Evolutionary conservation across 2,888 invertebrate genomes (phyloP).

Genomic region (Tortrix viridana): DNA sequence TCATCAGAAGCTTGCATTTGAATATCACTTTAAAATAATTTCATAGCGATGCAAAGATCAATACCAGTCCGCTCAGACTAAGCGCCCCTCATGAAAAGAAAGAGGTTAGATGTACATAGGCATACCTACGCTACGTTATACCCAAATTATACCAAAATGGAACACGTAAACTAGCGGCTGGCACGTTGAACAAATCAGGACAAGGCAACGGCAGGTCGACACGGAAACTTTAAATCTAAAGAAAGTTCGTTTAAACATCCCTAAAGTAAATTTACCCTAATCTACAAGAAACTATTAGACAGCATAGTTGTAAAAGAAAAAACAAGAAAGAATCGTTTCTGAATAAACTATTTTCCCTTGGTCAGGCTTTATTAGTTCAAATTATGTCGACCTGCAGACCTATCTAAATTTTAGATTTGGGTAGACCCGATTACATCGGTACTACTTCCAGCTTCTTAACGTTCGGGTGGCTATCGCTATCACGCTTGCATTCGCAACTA

Average conservation of each 20-base stretch:
- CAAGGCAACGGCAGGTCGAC: slow-evolving; percentile 17
- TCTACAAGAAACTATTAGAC: not conserved
- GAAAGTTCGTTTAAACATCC: not conserved
- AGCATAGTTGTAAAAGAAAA: too few relatives aligned
- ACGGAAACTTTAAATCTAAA: slow-evolving; percentile 9
- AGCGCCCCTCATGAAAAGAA: slow-evolving; percentile 29
- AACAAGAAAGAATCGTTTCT: too few relatives aligned
- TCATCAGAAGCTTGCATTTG: not conserved
- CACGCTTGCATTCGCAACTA: too few relatives aligned
- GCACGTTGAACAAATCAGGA: slow-evolving; percentile 21
- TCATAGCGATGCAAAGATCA: slow-evolving; percentile 24
- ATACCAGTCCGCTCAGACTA: slow-evolving; percentile 29
- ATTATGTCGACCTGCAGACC: too few relatives aligned
- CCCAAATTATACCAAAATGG: slow-evolving; percentile 14
- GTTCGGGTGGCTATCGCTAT: too few relatives aligned
- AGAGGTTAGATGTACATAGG: slow-evolving; percentile 12
- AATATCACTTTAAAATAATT: slow-evolving; percentile 20
- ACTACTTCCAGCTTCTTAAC: too few relatives aligned
- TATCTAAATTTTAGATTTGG: too few relatives aligned
- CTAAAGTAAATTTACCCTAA: too few relatives aligned
- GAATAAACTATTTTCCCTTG: too few relatives aligned
- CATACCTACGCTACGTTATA: slow-evolving; percentile 3
- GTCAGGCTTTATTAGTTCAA: too few relatives aligned
- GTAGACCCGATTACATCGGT: too few relatives aligned
- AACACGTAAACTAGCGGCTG: slow-evolving; percentile 27